Evolutionary conservation across 2,797 vertebrate species (phyloP), one percentile per base, ranked within the genome.

Genomic region (Oryzias dopingdopingensis): DNA sequence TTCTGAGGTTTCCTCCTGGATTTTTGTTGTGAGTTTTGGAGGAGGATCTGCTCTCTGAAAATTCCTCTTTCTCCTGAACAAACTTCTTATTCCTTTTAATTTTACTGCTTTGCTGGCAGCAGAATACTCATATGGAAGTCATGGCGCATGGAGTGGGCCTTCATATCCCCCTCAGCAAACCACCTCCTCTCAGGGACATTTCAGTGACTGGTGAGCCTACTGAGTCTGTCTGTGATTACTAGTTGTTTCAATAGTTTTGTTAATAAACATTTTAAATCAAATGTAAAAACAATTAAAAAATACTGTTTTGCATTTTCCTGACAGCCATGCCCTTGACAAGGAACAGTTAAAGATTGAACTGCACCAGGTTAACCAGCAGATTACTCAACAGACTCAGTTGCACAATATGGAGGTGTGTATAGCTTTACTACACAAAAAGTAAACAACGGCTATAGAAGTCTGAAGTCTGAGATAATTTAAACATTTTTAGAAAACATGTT

Each of bases 281-380:
- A 4, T 5, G 41, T 20, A 15, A 37, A 37, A 37, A 2, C 10
- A 4, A 4, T 37, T 13, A 12, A 3, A 12, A 37, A 37, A 12
- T 12, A 37, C 3, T 3, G 1, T 50, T 4, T 26, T 22, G 4
- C 40, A 2, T n/a, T 53, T 4, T 43, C 14, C 14, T 24, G 20
- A 14, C 74, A 92, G 92, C 62, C 81, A 88, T 51, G 53, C 76
- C 37, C 83, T 91, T 17, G 95, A 99, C 60, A 90, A 96, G 74
- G 96, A 99, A 75, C 96, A 97, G 86, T 90, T 99, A 52, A 94
- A 97, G 81, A 93, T 98, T 82, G 97, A 99, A 77, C 88, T 99
- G 55, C 97, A 98, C 84, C 96, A 99, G 49, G 91, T 99, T 72
- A 98, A 96, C 88, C 87, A 90, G 70, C 89, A 99, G 87, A 99